phyloP scores from a whole-genome alignment of 2,113 vertebrate genomes.

The Sphaerodactylus townsendi region DNA sequence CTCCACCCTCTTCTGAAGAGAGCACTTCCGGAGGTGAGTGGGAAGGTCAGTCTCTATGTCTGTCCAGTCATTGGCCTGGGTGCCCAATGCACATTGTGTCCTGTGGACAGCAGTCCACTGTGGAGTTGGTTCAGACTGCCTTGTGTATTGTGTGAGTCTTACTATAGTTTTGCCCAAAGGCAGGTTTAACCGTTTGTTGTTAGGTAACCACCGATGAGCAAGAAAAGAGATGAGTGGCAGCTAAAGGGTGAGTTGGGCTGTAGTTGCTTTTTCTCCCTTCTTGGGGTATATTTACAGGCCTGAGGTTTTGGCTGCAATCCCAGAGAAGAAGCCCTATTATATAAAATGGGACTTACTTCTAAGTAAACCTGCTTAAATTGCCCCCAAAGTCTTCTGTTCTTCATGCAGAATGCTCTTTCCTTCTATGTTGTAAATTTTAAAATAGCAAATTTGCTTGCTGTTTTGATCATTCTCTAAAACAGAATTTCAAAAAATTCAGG shows the following conservation, averaged over 20 bases:
- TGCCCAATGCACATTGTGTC: neutral
- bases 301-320: neutral
- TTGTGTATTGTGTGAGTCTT: constrained; percentile 39
- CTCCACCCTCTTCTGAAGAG: constrained; percentile 69
- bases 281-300: constrained; percentile 37
- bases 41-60: constrained; percentile 37
- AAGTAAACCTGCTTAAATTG: too few relatives aligned
- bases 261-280: constrained; percentile 21
- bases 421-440: too few relatives aligned
- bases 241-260: neutral
- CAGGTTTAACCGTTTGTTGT: neutral
- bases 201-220: too few relatives aligned
- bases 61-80: constrained; percentile 37
- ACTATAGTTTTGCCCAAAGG: neutral
- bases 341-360: too few relatives aligned
- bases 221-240: neutral
- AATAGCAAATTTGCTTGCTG: too few relatives aligned
- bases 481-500: neutral
- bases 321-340: too few relatives aligned
- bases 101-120: neutral
- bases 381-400: too few relatives aligned
- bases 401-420: too few relatives aligned
- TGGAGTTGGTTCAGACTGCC: constrained; percentile 17
- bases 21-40: constrained; percentile 73
- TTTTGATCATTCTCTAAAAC: too few relatives aligned